A percentile compares a stretch with the other conserved stretches of the same genome.
Conservation (phyloP, 2,113 vertebrate genomes). For the Amphiprion percula region DNA sequence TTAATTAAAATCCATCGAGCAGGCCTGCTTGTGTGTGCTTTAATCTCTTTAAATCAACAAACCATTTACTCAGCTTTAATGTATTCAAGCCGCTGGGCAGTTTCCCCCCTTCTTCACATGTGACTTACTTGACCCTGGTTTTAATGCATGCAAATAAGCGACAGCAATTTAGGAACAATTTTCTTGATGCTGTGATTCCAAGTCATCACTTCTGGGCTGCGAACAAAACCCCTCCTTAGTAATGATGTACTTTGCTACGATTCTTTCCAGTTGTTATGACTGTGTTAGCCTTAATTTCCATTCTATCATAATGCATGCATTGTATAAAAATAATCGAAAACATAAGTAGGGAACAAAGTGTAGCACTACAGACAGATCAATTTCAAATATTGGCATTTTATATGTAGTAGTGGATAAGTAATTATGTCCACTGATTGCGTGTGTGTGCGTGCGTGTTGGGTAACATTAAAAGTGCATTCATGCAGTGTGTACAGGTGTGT, state of each 20-base stretch:
- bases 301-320: not conserved
- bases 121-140: constrained; percentile 74
- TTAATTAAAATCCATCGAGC: constrained; percentile 84
- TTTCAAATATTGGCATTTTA: not conserved
- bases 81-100: constrained; percentile 71
- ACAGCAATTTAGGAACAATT: constrained; percentile 54
- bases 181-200: constrained; percentile 56
- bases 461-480: constrained; percentile 21
- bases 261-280: constrained; percentile 13
- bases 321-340: not conserved
- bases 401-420: not conserved
- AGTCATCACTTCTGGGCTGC: not conserved
- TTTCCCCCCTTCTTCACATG: constrained; percentile 54
- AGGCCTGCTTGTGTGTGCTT: constrained; percentile 73
- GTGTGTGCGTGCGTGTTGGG: not conserved
- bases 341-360: not conserved
- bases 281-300: not conserved
- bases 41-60: constrained; percentile 84
- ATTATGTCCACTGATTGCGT: not conserved
- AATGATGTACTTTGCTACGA: not conserved
- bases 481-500: constrained; percentile 32
- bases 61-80: constrained; percentile 80
- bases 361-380: not conserved
- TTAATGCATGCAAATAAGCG: constrained; percentile 79
- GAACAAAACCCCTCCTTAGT: constrained; percentile 2